phyloP scores from a whole-genome alignment of 2,797 vertebrate species.

The Acrossocheilus wenchowensis region DNA sequence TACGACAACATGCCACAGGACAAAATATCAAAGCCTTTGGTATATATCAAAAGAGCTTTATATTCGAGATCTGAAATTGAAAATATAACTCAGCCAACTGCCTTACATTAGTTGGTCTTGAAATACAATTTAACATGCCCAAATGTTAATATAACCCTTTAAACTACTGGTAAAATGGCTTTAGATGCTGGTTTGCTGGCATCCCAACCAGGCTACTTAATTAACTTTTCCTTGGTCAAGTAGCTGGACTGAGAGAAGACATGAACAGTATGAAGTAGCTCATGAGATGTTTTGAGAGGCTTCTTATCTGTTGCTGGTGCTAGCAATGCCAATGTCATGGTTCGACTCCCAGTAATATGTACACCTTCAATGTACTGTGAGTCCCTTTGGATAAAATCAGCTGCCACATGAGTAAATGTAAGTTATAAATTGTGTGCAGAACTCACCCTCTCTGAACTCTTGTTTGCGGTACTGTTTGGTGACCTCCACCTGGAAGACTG shows the following conservation, averaged over 20 bases:
- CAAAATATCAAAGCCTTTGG: constrained; percentile 3
- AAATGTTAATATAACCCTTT: background rate
- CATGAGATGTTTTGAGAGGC: background rate
- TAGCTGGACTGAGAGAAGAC: background rate
- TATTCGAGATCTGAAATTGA: background rate
- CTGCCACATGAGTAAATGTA: background rate
- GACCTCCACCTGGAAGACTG: constrained; percentile 87
- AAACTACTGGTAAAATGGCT: background rate
- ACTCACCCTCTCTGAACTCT: constrained; percentile 88
- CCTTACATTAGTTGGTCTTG: constrained; percentile 15
- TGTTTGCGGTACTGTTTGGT: constrained; percentile 86
- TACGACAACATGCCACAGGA: background rate
- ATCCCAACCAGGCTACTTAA: background rate
- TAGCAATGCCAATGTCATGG: background rate
- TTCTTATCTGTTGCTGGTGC: background rate
- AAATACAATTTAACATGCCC: constrained; percentile 5
- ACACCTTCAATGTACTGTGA: background rate
- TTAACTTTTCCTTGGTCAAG: background rate
- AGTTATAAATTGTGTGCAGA: background rate
- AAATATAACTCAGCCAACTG: background rate
- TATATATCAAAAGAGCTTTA: background rate
- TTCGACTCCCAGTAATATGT: background rate
- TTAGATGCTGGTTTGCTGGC: background rate
- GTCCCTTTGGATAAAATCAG: background rate
- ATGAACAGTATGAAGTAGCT: background rate